Conservation (phyloP, 2,888 invertebrate genomes). For the Rosalia funebris region DNA sequence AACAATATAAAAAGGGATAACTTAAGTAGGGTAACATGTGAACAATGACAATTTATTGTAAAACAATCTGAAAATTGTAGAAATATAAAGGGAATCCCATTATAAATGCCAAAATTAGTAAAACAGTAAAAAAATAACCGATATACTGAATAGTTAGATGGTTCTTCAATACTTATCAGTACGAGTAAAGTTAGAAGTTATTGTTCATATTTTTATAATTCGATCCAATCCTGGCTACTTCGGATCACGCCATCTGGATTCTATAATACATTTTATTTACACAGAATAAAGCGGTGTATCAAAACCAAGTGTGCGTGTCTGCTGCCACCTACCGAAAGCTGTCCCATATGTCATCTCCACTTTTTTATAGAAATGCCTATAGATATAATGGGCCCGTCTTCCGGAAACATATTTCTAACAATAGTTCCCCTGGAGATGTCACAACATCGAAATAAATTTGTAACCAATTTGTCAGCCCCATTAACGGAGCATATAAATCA, state of each 20-base stretch:
- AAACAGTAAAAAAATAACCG: no score
- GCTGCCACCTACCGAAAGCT: not conserved
- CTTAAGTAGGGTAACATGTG: no score
- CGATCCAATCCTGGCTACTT: no score
- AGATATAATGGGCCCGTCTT: not conserved
- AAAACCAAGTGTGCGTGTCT: not conserved
- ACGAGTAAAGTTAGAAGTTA: no score
- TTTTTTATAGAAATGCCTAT: not conserved
- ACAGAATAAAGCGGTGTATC: not conserved
- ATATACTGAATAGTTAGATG: no score
- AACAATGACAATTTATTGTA: no score
- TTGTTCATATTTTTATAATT: no score
- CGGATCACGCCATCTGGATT: not conserved
- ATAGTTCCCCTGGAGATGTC: conserved; percentile 11
- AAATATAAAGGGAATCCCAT: no score
- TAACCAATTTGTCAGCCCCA: conserved; percentile 16
- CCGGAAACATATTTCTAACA: conserved; percentile 15
- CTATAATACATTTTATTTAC: not conserved
- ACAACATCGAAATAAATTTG: conserved; percentile 19
- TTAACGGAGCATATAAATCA: conserved; percentile 15
- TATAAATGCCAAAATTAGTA: no score
- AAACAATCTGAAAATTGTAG: no score
- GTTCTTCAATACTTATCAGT: no score
- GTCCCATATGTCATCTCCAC: conserved; percentile 1
- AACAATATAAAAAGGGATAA: no score